Percentiles rank a stretch among this genome's conserved stretches.
Conservation (phyloP, 2,888 invertebrate genomes). For the Drosophila siamana region DNA sequence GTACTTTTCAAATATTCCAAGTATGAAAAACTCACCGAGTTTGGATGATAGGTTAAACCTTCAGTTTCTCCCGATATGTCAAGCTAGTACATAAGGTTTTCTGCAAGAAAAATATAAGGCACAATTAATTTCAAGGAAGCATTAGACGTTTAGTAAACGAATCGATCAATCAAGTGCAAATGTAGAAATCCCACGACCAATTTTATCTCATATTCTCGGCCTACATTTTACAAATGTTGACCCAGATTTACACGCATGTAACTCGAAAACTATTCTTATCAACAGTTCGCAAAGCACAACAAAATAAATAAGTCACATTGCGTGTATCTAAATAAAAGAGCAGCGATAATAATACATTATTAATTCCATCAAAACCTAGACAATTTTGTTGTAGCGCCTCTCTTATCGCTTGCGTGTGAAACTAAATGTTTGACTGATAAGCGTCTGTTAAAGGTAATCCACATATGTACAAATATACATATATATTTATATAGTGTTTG, state of each 20-base stretch:
- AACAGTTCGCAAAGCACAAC: constrained; percentile 1
- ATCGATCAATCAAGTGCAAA: constrained; percentile 38
- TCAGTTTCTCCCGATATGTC: constrained; percentile 59
- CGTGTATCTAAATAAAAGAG: constrained; percentile 44
- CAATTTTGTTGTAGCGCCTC: constrained; percentile 28
- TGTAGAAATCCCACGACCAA: constrained; percentile 3
- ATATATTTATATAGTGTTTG: neutral
- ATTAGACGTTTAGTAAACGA: constrained; percentile 2
- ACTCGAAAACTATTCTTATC: constrained; percentile 34
- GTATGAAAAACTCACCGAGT: constrained; percentile 46
- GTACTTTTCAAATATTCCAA: no score
- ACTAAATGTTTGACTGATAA: constrained; percentile 58
- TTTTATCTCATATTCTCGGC: neutral
- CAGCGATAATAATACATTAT: constrained; percentile 33
- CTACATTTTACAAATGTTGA: constrained; percentile 27
- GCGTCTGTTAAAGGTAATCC: constrained; percentile 43
- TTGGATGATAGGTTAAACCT: neutral
- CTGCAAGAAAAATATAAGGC: constrained; percentile 48
- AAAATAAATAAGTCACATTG: constrained; percentile 22
- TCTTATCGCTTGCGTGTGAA: constrained; percentile 51
- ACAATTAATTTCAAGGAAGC: neutral
- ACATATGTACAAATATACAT: constrained; percentile 1
- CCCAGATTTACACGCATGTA: constrained; percentile 28
- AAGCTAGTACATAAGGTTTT: constrained; percentile 36
- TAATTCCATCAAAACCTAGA: constrained; percentile 14